Conservation (phyloP, 2,797 vertebrate genomes). For the Takifugu rubripes region DNA sequence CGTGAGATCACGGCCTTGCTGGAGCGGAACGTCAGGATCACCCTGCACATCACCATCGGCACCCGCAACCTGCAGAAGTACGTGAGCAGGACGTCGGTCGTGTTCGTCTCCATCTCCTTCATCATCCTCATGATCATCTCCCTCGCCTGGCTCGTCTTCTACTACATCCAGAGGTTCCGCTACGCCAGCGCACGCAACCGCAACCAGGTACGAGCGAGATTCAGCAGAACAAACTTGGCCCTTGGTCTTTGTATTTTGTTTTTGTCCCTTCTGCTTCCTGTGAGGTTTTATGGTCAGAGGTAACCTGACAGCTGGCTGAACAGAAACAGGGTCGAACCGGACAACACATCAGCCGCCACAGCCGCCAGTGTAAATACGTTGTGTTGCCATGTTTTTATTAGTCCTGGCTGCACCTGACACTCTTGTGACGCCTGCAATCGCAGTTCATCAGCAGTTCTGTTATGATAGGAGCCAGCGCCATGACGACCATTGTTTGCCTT, state of each 20-base stretch:
- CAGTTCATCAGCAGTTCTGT: conserved; percentile 11
- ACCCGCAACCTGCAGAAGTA: conserved; percentile 98
- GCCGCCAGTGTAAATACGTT: conserved; percentile 25
- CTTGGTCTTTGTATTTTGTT: conserved; percentile 17
- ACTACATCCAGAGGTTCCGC: conserved; percentile 98
- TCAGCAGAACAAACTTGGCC: not conserved
- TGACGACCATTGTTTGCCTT: conserved; percentile 36
- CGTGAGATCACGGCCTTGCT: conserved; percentile 88
- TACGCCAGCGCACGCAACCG: conserved; percentile 96
- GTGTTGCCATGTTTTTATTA: conserved; percentile 22
- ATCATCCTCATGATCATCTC: conserved; percentile 99
- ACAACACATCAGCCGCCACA: conserved; percentile 43
- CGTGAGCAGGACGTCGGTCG: conserved; percentile 95
- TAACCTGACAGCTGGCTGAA: conserved; percentile 41
- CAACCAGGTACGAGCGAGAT: conserved; percentile 84
- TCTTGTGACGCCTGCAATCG: conserved; percentile 24
- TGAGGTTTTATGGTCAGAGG: conserved; percentile 21
- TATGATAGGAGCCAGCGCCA: conserved; percentile 13
- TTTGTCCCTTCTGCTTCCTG: conserved; percentile 27
- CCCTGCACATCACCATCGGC: conserved; percentile 91
- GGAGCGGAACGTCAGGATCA: conserved; percentile 84
- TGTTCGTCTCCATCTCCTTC: conserved; percentile 99
- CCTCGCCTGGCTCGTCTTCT: conserved; percentile 97
- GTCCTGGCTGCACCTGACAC: conserved; percentile 23
- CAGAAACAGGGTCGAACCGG: conserved; percentile 23